Evolutionary conservation across 2,888 invertebrate genomes (phyloP), one percentile per base, ranked within the genome.

Genomic region (Linhomoeus sp.): DNA sequence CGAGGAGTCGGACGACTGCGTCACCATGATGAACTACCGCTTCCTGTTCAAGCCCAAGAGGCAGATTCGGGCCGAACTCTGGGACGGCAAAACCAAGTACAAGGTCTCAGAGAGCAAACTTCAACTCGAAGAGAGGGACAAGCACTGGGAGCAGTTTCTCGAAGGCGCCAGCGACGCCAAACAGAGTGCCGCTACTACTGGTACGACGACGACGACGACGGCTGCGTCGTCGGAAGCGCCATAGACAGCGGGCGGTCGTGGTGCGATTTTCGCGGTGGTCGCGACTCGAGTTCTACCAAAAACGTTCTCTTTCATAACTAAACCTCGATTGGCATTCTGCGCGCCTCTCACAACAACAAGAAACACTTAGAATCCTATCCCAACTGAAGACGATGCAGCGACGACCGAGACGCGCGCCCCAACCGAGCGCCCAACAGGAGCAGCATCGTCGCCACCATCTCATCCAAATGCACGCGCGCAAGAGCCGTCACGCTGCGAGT

Each of bases 31-130:
- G 62, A 81, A 90, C 66, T 82, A 83, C 1, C 74, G 92, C 36
- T 85, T 80, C 76, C 88, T 90, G 70, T n/a, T n/a, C n/a, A n/a
- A n/a, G n/a, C 83, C 81, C 12, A 79, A 86, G 63, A 73, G 83
- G 37, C 76, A 80, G 66, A 74, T 97, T 26, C 76, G 74, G 3
- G 92, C 88, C 3, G 80, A 80, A 63, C 77, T 81, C 52, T 94
- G 87, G 85, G 90, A 97, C 70, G 94, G 94, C 20, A 80, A 80
- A 65, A 85, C 86, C 0, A 92, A 87, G 66, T n/a, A 9, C 38
- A 38, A n/a, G 5, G 19, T n/a, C 14, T 7, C 38, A n/a, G 38
- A 38, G 7, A 7, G 5, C 17, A 38, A 9, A n/a, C 17, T 7
- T n/a, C 12, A 5, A 14, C 5, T 7, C 7, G 38, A 38, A 38